Percentiles rank a stretch among this genome's conserved stretches.
Evolutionary conservation across 2,113 vertebrate species (phyloP).

Genomic region (Carettochelys insculpta): DNA sequence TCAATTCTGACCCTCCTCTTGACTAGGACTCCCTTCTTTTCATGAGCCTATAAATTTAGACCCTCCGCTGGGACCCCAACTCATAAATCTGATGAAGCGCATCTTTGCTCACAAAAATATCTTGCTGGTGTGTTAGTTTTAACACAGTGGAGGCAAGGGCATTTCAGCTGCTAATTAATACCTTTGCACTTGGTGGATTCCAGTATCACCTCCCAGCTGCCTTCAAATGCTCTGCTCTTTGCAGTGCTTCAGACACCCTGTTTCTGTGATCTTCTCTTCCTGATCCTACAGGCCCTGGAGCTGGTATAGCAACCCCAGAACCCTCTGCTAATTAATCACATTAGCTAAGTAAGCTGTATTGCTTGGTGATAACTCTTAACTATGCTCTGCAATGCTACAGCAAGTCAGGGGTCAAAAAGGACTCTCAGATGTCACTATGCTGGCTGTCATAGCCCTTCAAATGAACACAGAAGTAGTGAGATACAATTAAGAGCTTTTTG

Average conservation of each 20-base stretch:
- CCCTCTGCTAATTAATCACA: background rate
- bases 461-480: background rate
- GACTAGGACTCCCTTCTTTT: too few relatives aligned
- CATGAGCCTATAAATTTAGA: too few relatives aligned
- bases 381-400: background rate
- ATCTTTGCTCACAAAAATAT: too few relatives aligned
- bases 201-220: background rate
- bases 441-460: background rate
- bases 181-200: accelerated
- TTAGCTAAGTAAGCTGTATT: background rate
- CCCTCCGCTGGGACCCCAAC: too few relatives aligned
- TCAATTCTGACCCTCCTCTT: too few relatives aligned
- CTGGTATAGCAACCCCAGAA: background rate
- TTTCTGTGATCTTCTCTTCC: background rate
- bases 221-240: background rate
- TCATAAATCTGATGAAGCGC: too few relatives aligned
- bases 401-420: background rate
- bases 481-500: background rate
- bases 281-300: background rate
- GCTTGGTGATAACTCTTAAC: background rate
- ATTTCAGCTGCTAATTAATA: background rate
- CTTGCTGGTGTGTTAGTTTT: background rate
- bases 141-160: background rate
- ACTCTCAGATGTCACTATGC: background rate
- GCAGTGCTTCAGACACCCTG: background rate